Conservation (phyloP, 2,888 invertebrate genomes). For the Poecilobothrus nobilitatus region DNA sequence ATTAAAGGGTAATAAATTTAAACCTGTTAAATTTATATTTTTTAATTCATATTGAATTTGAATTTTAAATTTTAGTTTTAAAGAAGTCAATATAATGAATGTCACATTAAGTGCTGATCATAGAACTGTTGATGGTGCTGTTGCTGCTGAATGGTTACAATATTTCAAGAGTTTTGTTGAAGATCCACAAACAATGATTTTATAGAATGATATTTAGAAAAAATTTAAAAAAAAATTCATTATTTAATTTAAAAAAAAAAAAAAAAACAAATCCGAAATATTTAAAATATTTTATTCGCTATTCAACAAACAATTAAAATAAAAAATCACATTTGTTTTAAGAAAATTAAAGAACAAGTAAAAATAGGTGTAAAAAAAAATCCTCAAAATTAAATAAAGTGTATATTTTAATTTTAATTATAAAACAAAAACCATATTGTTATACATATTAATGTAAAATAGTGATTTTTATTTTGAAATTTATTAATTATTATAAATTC, state of each 20-base stretch:
- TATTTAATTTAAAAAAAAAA: background rate
- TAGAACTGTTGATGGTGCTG: slow-evolving; percentile 94
- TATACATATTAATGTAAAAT: too few species aligned
- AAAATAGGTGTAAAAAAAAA: background rate
- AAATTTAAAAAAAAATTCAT: background rate
- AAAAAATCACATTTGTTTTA: background rate
- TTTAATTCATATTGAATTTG: too few species aligned
- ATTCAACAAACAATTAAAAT: background rate
- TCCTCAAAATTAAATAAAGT: background rate
- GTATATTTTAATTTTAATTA: background rate
- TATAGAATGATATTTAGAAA: slow-evolving; percentile 50
- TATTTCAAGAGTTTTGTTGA: slow-evolving; percentile 82
- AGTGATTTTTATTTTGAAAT: too few species aligned
- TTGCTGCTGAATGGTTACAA: slow-evolving; percentile 92
- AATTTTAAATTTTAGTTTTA: slow-evolving; percentile 50
- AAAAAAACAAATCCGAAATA: background rate
- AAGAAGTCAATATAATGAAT: slow-evolving; percentile 64
- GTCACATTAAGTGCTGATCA: slow-evolving; percentile 97
- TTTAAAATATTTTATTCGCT: background rate
- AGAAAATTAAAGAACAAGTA: background rate
- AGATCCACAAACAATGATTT: slow-evolving; percentile 87
- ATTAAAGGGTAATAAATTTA: slow-evolving; percentile 58
- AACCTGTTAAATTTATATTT: background rate
- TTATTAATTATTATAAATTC: too few species aligned
- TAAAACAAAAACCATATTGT: background rate